Percentiles rank a stretch among this genome's conserved stretches.
Evolutionary conservation across 2,888 invertebrate species (phyloP).

Genomic region (Volucella inflata): DNA sequence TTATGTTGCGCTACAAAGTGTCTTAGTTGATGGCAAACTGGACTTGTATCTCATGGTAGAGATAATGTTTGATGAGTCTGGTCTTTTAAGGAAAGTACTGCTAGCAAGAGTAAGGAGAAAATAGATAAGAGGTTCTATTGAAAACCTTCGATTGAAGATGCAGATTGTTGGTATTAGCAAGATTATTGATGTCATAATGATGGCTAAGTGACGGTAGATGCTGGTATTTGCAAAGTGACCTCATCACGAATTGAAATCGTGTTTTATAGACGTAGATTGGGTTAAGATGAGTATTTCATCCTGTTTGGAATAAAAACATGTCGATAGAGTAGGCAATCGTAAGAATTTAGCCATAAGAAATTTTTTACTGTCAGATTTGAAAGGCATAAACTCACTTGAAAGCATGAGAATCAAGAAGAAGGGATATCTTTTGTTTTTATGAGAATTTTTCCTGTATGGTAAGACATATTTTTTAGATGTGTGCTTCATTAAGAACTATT

Average conservation of each 20-base stretch:
- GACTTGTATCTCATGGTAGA: slow-evolving; percentile 48
- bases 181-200: slow-evolving; percentile 66
- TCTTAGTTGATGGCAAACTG: slow-evolving; percentile 34
- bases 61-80: slow-evolving; percentile 15
- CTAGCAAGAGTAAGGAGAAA: slow-evolving; percentile 11
- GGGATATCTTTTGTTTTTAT: no score
- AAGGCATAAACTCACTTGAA: no score
- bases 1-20: slow-evolving; percentile 51
- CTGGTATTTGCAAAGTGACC: slow-evolving; percentile 13
- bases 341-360: background rate
- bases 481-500: no score
- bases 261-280: slow-evolving; percentile 64
- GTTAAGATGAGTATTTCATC: slow-evolving; percentile 46
- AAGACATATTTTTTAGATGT: no score
- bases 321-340: slow-evolving; percentile 28
- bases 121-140: slow-evolving; percentile 8
- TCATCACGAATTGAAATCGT: slow-evolving; percentile 67
- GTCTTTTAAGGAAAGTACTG: slow-evolving; percentile 29
- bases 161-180: slow-evolving; percentile 52
- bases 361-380: no score
- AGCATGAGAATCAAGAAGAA: no score
- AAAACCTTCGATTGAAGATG: slow-evolving; percentile 43
- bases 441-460: no score
- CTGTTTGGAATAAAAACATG: background rate
- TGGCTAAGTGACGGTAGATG: slow-evolving; percentile 62